Conservation (phyloP, 23 tunicate genomes). For the Trididemnum miniatum region DNA sequence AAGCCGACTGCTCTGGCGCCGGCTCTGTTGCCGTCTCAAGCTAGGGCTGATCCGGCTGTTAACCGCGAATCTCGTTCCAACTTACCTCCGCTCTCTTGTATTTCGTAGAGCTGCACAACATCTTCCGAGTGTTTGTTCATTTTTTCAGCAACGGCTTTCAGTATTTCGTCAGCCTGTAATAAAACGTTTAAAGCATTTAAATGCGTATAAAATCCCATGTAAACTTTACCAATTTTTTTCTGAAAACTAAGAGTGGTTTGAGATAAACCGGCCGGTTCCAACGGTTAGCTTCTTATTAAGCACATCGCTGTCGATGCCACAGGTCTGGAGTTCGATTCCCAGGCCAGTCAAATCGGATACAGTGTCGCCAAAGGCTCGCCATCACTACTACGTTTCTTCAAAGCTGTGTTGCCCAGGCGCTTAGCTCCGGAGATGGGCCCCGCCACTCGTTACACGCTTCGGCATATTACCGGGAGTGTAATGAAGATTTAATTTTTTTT, state of each 20-base stretch:
- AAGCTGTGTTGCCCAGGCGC: neutral
- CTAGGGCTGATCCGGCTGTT: no score
- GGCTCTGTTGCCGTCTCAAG: no score
- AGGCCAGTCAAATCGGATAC: neutral
- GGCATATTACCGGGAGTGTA: neutral
- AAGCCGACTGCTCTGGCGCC: no score
- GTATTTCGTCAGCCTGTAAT: constrained; percentile 67
- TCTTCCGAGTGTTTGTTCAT: constrained; percentile 28
- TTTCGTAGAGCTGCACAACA: constrained; percentile 26
- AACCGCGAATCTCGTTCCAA: no score
- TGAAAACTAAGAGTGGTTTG: no score
- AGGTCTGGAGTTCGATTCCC: neutral
- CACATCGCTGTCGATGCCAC: neutral
- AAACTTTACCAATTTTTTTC: no score
- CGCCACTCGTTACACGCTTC: neutral
- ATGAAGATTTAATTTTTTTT: neutral
- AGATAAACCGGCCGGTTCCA: no score
- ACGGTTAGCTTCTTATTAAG: no score
- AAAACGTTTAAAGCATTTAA: no score
- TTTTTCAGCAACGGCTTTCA: constrained; percentile 61
- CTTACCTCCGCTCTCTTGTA: constrained; percentile 76
- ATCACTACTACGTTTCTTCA: neutral
- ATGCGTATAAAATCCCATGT: no score
- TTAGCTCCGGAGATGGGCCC: neutral
- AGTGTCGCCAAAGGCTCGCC: neutral